Percentiles rank a stretch among this genome's conserved stretches.
These are phyloP conservation scores for Dryococelus australis DNA, from an alignment of 2,888 invertebrate genomes.

Conservation along the genomic window DNA sequence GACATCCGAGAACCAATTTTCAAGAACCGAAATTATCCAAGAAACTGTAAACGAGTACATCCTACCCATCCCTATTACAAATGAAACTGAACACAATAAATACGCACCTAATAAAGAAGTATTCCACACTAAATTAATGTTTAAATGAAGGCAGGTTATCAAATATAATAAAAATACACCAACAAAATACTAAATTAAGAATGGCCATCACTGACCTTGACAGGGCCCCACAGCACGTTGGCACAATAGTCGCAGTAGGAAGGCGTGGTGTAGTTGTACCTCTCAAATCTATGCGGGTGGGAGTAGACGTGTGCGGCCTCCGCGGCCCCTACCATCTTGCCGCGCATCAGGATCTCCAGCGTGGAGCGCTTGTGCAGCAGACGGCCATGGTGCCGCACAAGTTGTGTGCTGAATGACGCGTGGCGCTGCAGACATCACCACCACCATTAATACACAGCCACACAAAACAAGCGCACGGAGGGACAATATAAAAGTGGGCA, in stretches of 20 bases:
- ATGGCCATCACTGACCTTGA: conserved; percentile 66
- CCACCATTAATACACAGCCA: background rate
- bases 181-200: too few relatives aligned
- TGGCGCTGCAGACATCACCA: conserved; percentile 67
- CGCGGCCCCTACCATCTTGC: conserved; percentile 68
- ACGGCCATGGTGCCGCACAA: conserved; percentile 85
- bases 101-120: too few relatives aligned
- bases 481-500: too few relatives aligned
- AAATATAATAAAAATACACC: too few relatives aligned
- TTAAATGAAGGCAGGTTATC: too few relatives aligned
- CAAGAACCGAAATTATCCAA: too few relatives aligned
- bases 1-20: too few relatives aligned
- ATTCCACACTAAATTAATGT: too few relatives aligned
- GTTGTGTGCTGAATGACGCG: conserved; percentile 84
- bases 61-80: too few relatives aligned
- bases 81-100: too few relatives aligned
- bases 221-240: conserved; percentile 90
- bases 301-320: conserved; percentile 68
- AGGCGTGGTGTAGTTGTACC: conserved; percentile 84
- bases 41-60: too few relatives aligned
- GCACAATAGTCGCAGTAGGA: conserved; percentile 91
- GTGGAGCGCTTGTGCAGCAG: conserved; percentile 90
- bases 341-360: conserved; percentile 86
- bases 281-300: conserved; percentile 83
- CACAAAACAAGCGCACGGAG: too few relatives aligned